These are phyloP conservation scores for Megamerina dolium DNA, from an alignment of 2,888 invertebrate species.

Conservation along the genomic window DNA sequence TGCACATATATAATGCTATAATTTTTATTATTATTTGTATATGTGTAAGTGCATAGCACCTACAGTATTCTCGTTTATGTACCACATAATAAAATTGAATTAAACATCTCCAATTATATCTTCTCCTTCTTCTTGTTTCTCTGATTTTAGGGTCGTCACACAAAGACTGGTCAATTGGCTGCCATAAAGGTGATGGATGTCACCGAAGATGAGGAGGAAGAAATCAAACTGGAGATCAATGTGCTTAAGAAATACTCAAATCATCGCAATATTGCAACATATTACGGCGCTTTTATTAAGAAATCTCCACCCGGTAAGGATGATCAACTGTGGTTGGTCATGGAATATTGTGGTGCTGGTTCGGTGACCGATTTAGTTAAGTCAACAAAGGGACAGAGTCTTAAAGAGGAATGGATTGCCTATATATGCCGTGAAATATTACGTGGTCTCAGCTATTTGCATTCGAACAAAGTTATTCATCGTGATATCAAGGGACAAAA, in stretches of 20 bases:
- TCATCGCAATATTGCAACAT: conserved; percentile 99
- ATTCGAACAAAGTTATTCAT: conserved; percentile 98
- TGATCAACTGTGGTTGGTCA: conserved; percentile 98
- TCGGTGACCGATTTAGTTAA: conserved; percentile 99
- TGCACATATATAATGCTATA: no score
- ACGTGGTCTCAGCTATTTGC: conserved; percentile 93
- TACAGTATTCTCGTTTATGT: no score
- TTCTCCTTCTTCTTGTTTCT: no score
- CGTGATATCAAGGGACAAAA: conserved; percentile 99
- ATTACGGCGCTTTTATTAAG: conserved; percentile 99
- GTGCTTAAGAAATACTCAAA: conserved; percentile 98
- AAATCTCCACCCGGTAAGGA: conserved; percentile 98
- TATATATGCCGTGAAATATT: conserved; percentile 96
- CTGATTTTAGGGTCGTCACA: conserved; percentile 93
- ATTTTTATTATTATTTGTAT: no score
- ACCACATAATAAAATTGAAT: no score
- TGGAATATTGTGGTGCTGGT: conserved; percentile 99
- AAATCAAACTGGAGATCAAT: conserved; percentile 99
- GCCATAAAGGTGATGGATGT: conserved; percentile 99
- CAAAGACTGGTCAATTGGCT: conserved; percentile 98
- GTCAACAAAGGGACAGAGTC: conserved; percentile 94
- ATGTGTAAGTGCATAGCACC: no score
- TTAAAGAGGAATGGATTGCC: conserved; percentile 99
- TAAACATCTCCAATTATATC: no score
- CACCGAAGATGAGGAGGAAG: conserved; percentile 99